Evolutionary conservation across 2,888 invertebrate genomes (phyloP).

Genomic region (Macaria liturata): DNA sequence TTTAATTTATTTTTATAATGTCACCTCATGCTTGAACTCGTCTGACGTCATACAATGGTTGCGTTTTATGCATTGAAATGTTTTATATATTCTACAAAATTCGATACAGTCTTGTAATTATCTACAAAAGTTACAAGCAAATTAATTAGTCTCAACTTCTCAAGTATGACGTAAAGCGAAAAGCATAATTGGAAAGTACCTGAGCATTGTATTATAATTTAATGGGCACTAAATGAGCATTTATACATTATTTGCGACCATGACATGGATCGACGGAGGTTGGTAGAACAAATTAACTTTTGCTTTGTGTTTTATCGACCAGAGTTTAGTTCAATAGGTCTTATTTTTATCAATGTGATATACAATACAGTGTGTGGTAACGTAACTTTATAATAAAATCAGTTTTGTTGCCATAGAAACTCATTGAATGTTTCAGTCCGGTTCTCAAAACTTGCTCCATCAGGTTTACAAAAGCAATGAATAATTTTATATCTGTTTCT

Average conservation of each 20-base stretch:
- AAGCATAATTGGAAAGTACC: neutral
- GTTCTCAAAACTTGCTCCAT: no score
- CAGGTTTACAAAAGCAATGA: no score
- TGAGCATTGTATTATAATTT: neutral
- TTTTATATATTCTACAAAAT: neutral
- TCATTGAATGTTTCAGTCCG: no score
- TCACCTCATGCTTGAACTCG: no score
- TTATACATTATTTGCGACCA: slow-evolving; percentile 5
- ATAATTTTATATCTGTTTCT: no score
- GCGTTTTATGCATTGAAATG: no score
- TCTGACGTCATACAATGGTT: no score
- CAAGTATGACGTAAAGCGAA: neutral
- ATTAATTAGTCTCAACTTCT: neutral
- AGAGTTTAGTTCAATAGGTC: neutral
- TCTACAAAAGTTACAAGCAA: neutral
- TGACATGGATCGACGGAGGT: slow-evolving; percentile 8
- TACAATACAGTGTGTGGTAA: no score
- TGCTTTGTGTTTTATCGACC: slow-evolving; percentile 7
- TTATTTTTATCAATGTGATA: no score
- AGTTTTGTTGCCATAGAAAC: no score
- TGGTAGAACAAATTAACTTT: slow-evolving; percentile 1
- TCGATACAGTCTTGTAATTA: neutral
- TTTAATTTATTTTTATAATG: no score
- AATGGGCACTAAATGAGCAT: neutral
- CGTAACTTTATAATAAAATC: no score